Evolutionary conservation across 2,797 vertebrate genomes (phyloP), one percentile per base, ranked within the genome.

Genomic region (Pogonophryne albipinna): DNA sequence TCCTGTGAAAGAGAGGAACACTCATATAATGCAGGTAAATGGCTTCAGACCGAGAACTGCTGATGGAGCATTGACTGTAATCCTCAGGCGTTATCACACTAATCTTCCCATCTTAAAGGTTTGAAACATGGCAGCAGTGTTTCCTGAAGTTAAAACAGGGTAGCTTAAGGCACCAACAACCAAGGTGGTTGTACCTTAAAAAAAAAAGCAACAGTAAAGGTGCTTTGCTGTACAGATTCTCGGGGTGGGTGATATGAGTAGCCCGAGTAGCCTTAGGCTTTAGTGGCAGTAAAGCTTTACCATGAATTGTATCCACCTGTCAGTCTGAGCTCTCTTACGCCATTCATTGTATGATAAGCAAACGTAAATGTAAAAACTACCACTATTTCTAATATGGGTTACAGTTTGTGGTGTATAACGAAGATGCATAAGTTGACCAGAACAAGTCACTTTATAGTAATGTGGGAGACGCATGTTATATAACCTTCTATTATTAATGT

Each of bases 51-150:
- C 64, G 66, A 79, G 84, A 86, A 80, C 27, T 91, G 91, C 91
- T 92, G 90, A 93, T 87, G 84, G 76, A 90, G 88, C 91, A 87
- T 52, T 74, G 82, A 85, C 88, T 87, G 83, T 92, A 93, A 93
- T 93, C 93, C 91, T 92, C 63, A 45, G 85, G 89, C 89, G 70
- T 87, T 91, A 86, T 85, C 76, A 80, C 79, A 86, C 85, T 93
- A 93, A 95, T 94, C 92, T 93, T 88, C 68, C 91, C 79, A 92
- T 94, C 89, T 93, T 89, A 92, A 89, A 89, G 84, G 88, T 82
- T 86, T 83, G 82, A 89, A 92, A 91, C 73, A 87, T 85, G 85
- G 89, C 85, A 84, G 78, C 74, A 82, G 75, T 89, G 81, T 91
- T 93, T 93, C 86, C 85, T 83, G 70, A 71, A 89, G 90, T 93